A percentile compares a stretch with the other conserved stretches of the same genome.
Conservation (phyloP, 2,888 invertebrate genomes). For the Drosophila pseudotalamancana region DNA sequence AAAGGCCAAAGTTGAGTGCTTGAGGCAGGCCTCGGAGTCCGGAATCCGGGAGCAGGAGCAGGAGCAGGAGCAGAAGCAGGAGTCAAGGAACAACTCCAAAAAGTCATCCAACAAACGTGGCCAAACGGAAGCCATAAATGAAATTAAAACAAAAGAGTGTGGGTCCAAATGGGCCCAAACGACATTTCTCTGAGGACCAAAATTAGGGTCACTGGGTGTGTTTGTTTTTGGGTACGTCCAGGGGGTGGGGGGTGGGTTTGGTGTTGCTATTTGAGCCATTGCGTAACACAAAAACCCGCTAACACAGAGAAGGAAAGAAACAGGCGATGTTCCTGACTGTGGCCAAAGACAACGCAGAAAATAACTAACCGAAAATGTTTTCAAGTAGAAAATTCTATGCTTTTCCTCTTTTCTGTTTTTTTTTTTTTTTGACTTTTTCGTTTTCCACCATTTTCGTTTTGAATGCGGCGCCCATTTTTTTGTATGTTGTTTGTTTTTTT, state of each 20-base stretch:
- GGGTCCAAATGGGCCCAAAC: conserved; percentile 48
- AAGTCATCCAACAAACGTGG: conserved; percentile 49
- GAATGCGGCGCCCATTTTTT: conserved; percentile 72
- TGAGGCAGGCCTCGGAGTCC: conserved; percentile 6
- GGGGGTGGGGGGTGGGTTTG: conserved; percentile 14
- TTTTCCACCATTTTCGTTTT: conserved; percentile 58
- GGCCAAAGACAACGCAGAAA: conserved; percentile 42
- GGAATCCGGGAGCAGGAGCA: conserved; percentile 1
- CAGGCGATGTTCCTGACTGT: conserved; percentile 22
- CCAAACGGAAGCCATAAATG: conserved; percentile 79
- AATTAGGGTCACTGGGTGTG: conserved; percentile 84
- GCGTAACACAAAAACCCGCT: conserved; percentile 70
- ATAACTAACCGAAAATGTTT: conserved; percentile 54
- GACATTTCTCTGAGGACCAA: conserved; percentile 77
- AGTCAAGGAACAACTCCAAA: conserved; percentile 48
- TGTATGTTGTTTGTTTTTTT: conserved; percentile 29
- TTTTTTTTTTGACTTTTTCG: conserved; percentile 17
- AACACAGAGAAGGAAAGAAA: conserved; percentile 45
- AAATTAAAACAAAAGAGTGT: conserved; percentile 70
- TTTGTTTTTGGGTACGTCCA: conserved; percentile 52
- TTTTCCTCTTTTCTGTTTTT: conserved; percentile 19
- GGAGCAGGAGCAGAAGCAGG: conserved; percentile 36
- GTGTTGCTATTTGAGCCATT: conserved; percentile 35
- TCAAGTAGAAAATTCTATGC: conserved; percentile 63
- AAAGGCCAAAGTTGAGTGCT: conserved; percentile 29